These are phyloP conservation scores for Polydrusus pterygomalis DNA, from an alignment of 2,888 invertebrate species.

Conservation along the genomic window DNA sequence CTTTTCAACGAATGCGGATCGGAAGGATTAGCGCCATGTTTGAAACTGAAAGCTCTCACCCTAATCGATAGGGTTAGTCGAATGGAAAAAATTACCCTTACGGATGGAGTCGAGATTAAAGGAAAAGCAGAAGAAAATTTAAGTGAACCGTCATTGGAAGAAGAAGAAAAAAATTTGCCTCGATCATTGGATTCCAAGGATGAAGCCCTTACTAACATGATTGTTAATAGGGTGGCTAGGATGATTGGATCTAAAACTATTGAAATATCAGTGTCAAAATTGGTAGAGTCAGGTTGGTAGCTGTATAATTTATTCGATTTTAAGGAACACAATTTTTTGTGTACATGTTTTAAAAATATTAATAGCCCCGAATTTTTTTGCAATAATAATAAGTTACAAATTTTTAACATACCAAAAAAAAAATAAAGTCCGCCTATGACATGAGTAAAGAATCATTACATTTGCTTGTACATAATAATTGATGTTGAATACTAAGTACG, in stretches of 20 bases:
- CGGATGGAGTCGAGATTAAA: constrained; percentile 81
- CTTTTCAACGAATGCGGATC: constrained; percentile 86
- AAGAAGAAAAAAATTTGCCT: constrained; percentile 81
- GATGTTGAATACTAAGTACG: background rate
- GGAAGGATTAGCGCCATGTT: constrained; percentile 82
- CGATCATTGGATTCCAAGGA: constrained; percentile 81
- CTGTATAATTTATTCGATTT: too few relatives aligned
- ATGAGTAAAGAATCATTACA: background rate
- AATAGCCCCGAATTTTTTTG: too few relatives aligned
- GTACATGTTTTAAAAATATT: too few relatives aligned
- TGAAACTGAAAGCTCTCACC: constrained; percentile 87
- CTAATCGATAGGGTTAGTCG: constrained; percentile 85
- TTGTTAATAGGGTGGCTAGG: constrained; percentile 82
- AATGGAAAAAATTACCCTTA: constrained; percentile 78
- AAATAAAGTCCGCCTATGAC: constrained; percentile 1
- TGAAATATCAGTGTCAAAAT: constrained; percentile 83
- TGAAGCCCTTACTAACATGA: constrained; percentile 79
- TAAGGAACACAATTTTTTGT: too few relatives aligned
- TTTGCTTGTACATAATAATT: background rate
- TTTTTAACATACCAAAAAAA: too few relatives aligned
- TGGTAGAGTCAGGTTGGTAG: constrained; percentile 83
- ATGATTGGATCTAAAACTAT: constrained; percentile 85
- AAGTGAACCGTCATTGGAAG: constrained; percentile 77
- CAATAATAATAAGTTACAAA: too few relatives aligned
- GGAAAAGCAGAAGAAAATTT: constrained; percentile 72